These are phyloP conservation scores for Halichoeres trimaculatus DNA, from an alignment of 2,113 vertebrate genomes.

Conservation along the genomic window DNA sequence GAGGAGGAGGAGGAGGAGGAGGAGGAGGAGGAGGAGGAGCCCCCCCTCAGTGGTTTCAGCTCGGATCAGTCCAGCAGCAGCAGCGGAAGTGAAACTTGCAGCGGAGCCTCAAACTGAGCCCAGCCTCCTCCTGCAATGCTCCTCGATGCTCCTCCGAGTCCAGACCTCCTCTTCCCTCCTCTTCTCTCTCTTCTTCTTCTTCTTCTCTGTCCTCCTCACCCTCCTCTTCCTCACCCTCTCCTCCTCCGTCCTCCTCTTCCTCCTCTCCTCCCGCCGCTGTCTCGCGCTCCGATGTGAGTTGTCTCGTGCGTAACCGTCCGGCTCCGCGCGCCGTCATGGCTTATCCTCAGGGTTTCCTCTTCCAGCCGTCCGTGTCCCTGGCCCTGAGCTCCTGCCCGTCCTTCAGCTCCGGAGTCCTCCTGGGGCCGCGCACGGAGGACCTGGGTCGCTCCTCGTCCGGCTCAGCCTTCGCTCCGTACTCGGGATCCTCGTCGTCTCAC, in stretches of 20 bases:
- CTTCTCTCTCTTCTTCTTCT: too few species aligned
- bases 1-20: too few species aligned
- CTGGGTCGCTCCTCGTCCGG: constrained; percentile 91
- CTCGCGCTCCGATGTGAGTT: constrained; percentile 70
- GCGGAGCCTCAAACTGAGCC: constrained; percentile 15
- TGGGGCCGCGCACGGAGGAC: constrained; percentile 91
- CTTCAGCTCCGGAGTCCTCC: constrained; percentile 89
- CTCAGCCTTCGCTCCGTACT: constrained; percentile 95
- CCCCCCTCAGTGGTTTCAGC: background rate
- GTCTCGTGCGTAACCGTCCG: constrained; percentile 31
- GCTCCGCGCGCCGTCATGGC: constrained; percentile 84
- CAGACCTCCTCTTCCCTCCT: background rate
- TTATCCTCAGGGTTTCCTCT: constrained; percentile 95
- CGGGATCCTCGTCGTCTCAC: constrained; percentile 89
- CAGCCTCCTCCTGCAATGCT: constrained; percentile 44
- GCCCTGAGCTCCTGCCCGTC: constrained; percentile 87
- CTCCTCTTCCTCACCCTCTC: background rate
- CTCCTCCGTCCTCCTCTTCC: background rate
- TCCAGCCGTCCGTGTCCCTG: constrained; percentile 92
- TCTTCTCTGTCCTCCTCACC: background rate
- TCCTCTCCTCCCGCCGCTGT: background rate
- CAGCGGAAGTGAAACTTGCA: constrained; percentile 23
- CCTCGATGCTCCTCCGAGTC: constrained; percentile 6
- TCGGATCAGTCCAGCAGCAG: background rate
- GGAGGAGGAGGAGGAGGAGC: too few species aligned